Base-by-base conservation (phyloP, 2,113 vertebrate species). In the Embiotoca jacksoni region DNA sequence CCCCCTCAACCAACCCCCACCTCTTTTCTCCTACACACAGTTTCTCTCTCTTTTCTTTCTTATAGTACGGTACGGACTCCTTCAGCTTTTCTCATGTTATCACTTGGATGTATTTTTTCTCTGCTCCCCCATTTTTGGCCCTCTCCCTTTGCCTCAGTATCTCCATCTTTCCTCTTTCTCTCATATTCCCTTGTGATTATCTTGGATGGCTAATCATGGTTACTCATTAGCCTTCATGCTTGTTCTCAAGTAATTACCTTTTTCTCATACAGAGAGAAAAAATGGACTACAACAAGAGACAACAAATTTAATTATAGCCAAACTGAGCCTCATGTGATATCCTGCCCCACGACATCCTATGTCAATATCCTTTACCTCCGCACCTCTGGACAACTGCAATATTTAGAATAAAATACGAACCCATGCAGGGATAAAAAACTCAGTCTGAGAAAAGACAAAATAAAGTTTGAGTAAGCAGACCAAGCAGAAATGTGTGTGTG, bases 281-380 rank as follows among this genome's bases (percentile, higher is more conserved):
- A 88, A 90, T 87, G 85, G 76, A 87, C 77, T 83, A 85, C 75
- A 78, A 76, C 81, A 52, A 81, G 67, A 84, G 82, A 72, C 77
- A 88, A 91, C 85, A 89, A 91, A 91, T 83, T 88, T 88, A 80
- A 91, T 92, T 91, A 91, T 62, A 81, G 81, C 72, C 71, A 80
- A 85, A 85, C 57, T 77, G 65, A 72, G 70, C 62, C 58, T 47
- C 8, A 68, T 68, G 69, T 68, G 76, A 75, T 76, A 82, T 68
- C 66, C 72, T 53, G 55, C 63, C 30, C 14, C 52, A 30, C 6
- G 3, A 31, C 11, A 31, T n/a, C 49, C 53, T 55, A 31, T 55
- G 32, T 32, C 53, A 64, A 55, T 78, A 73, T 82, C 66, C 68
- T 64, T 56, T 61, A 74, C 66, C 58, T 76, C 52, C 72, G 73